Evolutionary conservation across 2,113 vertebrate species (phyloP), one percentile per base, ranked within the genome.

Genomic region (Alligator sinensis): DNA sequence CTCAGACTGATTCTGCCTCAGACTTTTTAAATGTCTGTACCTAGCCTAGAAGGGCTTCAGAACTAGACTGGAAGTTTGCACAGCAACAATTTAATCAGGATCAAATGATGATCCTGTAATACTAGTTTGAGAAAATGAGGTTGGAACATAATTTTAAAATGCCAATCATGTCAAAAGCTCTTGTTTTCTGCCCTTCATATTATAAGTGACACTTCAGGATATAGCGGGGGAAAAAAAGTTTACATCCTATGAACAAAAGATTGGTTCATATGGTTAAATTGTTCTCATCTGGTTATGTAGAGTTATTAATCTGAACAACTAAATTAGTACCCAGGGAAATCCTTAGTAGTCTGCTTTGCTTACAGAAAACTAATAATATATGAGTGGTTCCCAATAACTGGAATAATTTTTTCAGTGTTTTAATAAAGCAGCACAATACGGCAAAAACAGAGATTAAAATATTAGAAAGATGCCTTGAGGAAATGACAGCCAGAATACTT

Each of bases 141-240:
- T 80, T 84, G 79, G 15, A 80, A 84, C 76, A 89, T 86, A 77
- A 80, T 61, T 84, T 75, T 22, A 95, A 93, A 88, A 61, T 94
- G 68, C 34, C 92, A 93, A 80, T 89, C 77, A 90, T 80, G 21
- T 77, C 66, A 96, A 93, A 93, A 94, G 66, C 6, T 83, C 84
- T 93, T 89, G 74, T 85, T 92, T 89, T 90, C 19, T 90, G 82
- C 38, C 58, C 22, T 27, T 78, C 30, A 86, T 91, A 92, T 92
- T 59, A 93, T 60, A 96, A 64, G 86, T 89, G 28, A 9, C 60
- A 85, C 83, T 87, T 87, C 19, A 63, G 72, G 6, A 88, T 88
- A 55, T n/a, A 94, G 89, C 6, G 84, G 38, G 38, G 38, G 38
- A 8, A 88, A 92, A 95, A 91, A 70, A 62, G 22, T 84, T 70